A percentile compares a stretch with the other conserved stretches of the same genome.
These are phyloP conservation scores for Luperina nickerlii DNA, from an alignment of 2,888 invertebrate species.

Conservation along the genomic window DNA sequence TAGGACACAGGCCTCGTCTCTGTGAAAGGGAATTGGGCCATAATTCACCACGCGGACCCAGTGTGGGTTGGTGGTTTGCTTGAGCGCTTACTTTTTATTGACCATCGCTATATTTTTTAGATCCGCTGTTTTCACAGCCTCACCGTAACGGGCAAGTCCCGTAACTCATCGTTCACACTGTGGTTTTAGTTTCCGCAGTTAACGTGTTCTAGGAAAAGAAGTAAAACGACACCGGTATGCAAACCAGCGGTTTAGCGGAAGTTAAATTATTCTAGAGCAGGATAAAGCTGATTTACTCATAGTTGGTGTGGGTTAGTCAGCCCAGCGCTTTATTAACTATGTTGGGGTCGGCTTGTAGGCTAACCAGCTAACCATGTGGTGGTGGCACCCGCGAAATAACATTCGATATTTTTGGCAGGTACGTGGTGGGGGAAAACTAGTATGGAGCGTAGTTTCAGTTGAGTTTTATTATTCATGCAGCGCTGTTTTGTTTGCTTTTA, in stretches of 20 bases:
- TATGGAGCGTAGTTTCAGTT: slow-evolving; percentile 10
- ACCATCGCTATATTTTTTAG: slow-evolving; percentile 4
- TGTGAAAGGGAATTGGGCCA: neutral
- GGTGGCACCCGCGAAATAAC: slow-evolving; percentile 2
- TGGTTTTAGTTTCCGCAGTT: slow-evolving; percentile 70
- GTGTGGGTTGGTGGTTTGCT: neutral
- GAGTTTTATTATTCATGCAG: slow-evolving; percentile 28
- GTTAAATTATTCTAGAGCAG: slow-evolving; percentile 51
- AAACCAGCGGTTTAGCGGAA: slow-evolving; percentile 54
- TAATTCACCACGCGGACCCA: neutral
- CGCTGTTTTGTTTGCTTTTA: slow-evolving; percentile 12
- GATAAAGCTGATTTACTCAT: slow-evolving; percentile 45
- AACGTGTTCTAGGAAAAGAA: slow-evolving; percentile 62
- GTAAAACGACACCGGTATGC: slow-evolving; percentile 55
- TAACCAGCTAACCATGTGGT: slow-evolving; percentile 9
- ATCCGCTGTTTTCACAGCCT: slow-evolving; percentile 55
- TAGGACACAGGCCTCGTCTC: neutral
- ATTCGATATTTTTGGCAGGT: slow-evolving; percentile 27
- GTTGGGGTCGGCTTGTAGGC: slow-evolving; percentile 8
- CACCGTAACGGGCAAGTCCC: slow-evolving; percentile 67
- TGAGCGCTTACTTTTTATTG: neutral
- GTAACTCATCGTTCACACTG: slow-evolving; percentile 73
- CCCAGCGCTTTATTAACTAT: slow-evolving; percentile 17
- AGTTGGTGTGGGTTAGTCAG: slow-evolving; percentile 36
- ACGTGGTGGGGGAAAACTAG: neutral